Evolutionary conservation across 2,797 vertebrate genomes (phyloP), one percentile per base, ranked within the genome.

Genomic region (Alauda arvensis): DNA sequence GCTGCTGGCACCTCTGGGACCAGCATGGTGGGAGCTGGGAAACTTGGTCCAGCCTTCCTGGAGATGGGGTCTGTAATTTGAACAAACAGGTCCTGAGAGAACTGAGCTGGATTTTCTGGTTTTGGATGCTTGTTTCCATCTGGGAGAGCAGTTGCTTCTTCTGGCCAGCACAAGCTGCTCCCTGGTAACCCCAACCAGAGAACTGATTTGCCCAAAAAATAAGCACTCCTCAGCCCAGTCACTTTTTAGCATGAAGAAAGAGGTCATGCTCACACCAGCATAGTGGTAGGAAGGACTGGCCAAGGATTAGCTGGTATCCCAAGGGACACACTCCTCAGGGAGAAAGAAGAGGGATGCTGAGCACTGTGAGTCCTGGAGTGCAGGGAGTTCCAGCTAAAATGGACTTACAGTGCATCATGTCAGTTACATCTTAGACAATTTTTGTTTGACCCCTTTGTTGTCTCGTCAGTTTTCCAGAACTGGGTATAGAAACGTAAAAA

Each of bases 251-350:
- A 18, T 14, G 20, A 78, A 8, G 28, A 39, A 78, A 8, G 28
- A 39, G 15, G 24, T 56, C 4, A 0, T 67, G 39, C 9, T 51
- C 53, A 25, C 0, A 0, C 9, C 39, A 65, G 25, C 0, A 1
- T 11, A 39, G 53, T 2, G 2, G 19, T 45, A 66, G 46, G 57
- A 82, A 70, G 34, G 46, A 28, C 6, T 68, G 43, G 9, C 7
- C 34, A 29, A 24, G n/a, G 13, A 3, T 70, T 66, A 42, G 34
- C 42, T 63, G 19, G 9, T 12, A 7, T 52, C 29, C 26, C 51
- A 63, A 39, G 39, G 29, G 29, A 14, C 31, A 12, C 10, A 8
- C 3, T 12, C 25, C 31, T 45, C 34, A 43, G 78, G 67, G 63
- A 61, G 29, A 52, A 23, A 51, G 37, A 18, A 14, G 29, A 86